phyloP scores from a whole-genome alignment of 2,888 invertebrate species.

The Ophion ventricosus region DNA sequence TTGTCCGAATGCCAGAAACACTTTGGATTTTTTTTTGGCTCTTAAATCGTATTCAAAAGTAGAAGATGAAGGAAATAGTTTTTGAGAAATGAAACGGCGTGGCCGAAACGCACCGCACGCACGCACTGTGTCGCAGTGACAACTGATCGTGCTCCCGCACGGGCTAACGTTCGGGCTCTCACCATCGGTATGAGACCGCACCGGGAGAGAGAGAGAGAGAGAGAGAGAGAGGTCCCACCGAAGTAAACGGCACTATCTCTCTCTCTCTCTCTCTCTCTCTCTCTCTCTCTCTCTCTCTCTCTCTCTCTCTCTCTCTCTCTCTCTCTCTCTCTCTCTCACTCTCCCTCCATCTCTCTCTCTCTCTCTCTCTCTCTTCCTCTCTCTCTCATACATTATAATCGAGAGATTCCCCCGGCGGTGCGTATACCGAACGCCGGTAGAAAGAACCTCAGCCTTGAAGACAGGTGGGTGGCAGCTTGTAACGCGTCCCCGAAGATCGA shows the following conservation, averaged over 20 bases:
- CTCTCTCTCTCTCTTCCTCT: constrained; percentile 58
- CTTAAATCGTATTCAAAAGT: not conserved
- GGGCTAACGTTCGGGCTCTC: constrained; percentile 43
- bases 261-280: constrained; percentile 5
- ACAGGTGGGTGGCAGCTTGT: constrained; percentile 61
- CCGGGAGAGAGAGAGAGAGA: constrained; percentile 57
- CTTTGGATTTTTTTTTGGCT: not conserved
- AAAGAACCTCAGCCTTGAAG: constrained; percentile 64
- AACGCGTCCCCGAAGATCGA: constrained; percentile 16
- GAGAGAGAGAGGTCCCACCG: constrained; percentile 71
- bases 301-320: constrained; percentile 62
- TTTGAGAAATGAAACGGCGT: constrained; percentile 36
- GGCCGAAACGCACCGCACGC: constrained; percentile 64
- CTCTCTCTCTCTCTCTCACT: constrained; percentile 61
- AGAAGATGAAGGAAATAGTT: not conserved
- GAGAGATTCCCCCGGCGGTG: constrained; percentile 39
- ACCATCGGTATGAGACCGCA: constrained; percentile 61
- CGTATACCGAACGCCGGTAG: constrained; percentile 9
- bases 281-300: constrained; percentile 39
- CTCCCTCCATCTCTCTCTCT: constrained; percentile 57
- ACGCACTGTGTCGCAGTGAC: constrained; percentile 77
- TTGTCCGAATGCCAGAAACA: no score
- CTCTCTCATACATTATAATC: constrained; percentile 45
- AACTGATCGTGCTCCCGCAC: constrained; percentile 73
- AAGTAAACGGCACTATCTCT: constrained; percentile 43